phyloP scores from a whole-genome alignment of 2,113 vertebrate genomes.

The Zingel zingel region DNA sequence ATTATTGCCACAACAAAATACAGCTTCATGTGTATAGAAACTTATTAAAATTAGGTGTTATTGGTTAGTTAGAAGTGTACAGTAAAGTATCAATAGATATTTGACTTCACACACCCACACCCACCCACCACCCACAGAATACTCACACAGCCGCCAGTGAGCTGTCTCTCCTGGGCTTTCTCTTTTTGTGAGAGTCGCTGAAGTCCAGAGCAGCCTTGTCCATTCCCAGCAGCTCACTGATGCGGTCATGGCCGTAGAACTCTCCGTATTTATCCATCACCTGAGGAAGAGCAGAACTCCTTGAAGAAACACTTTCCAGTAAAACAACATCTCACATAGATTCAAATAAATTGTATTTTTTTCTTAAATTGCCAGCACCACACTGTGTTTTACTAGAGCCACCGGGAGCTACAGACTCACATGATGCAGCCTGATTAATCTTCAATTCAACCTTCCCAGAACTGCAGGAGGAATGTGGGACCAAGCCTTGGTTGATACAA shows the following conservation, averaged over 20 bases:
- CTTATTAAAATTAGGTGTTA: background rate
- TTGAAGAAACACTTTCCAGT: background rate
- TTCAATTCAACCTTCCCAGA: background rate
- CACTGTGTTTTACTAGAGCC: background rate
- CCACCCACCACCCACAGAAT: background rate
- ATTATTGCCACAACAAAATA: background rate
- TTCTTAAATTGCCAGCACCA: background rate
- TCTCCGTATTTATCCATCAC: conserved; percentile 99
- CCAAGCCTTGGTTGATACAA: background rate
- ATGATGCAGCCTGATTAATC: background rate
- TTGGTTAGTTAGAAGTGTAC: background rate
- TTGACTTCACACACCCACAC: background rate
- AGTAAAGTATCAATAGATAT: background rate
- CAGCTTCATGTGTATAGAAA: background rate
- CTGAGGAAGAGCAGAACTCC: conserved; percentile 73
- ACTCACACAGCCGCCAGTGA: conserved; percentile 95
- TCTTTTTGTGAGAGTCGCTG: conserved; percentile 93
- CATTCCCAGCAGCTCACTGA: conserved; percentile 96
- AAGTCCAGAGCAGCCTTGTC: conserved; percentile 97
- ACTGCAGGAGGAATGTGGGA: background rate
- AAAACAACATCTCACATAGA: background rate
- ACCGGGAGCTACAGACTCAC: background rate
- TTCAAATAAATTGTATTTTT: background rate
- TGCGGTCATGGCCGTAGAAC: conserved; percentile 95
- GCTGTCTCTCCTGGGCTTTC: conserved; percentile 95